phyloP scores from a whole-genome alignment of 2,888 invertebrate genomes.

The Lagria hirta region DNA sequence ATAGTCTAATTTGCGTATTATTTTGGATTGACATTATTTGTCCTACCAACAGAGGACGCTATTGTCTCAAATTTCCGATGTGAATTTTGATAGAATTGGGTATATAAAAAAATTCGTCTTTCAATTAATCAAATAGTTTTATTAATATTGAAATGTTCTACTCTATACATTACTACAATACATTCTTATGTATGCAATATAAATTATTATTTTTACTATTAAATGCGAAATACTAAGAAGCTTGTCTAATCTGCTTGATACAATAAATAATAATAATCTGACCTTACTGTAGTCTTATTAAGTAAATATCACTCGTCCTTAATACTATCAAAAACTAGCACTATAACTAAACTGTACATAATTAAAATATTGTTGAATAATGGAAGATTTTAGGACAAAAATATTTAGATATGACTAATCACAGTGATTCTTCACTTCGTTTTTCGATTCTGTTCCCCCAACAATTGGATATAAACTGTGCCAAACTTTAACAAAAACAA shows the following conservation, averaged over 20 bases:
- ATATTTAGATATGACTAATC: conserved; percentile 44
- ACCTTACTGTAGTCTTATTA: conserved; percentile 31
- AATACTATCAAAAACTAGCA: conserved; percentile 30
- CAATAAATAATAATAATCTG: conserved; percentile 21
- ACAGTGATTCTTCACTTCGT: conserved; percentile 36
- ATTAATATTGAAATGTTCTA: conserved; percentile 42
- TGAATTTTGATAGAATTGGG: too few relatives aligned
- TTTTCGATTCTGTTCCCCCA: conserved; percentile 33
- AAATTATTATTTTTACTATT: conserved; percentile 34
- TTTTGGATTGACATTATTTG: too few relatives aligned
- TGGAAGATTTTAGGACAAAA: conserved; percentile 27
- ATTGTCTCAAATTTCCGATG: too few relatives aligned
- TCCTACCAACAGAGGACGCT: too few relatives aligned
- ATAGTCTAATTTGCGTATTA: too few relatives aligned
- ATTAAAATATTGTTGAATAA: conserved; percentile 32
- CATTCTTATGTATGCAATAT: conserved; percentile 30
- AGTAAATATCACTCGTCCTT: conserved; percentile 43
- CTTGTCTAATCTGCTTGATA: conserved; percentile 28
- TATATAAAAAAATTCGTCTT: too few relatives aligned
- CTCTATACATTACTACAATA: conserved; percentile 40
- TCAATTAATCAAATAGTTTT: too few relatives aligned
- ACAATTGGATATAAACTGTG: conserved; percentile 41
- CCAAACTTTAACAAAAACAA: conserved; percentile 43
- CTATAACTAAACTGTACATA: conserved; percentile 44
- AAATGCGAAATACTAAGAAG: conserved; percentile 25